phyloP scores from a whole-genome alignment of 2,113 vertebrate genomes.

The Sceloporus undulatus region DNA sequence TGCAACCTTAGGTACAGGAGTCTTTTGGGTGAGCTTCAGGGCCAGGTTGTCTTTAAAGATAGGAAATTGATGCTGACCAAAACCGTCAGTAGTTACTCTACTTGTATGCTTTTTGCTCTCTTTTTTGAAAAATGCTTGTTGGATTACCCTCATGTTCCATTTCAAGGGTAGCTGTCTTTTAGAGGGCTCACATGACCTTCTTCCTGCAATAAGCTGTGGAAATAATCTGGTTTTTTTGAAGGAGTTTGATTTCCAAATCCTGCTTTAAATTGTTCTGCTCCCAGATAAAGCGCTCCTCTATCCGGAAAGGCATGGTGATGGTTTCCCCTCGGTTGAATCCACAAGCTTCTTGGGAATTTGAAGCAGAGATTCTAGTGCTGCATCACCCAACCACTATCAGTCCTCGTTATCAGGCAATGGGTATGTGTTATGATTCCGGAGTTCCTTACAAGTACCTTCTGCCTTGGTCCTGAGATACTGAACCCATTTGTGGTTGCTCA shows the following conservation, averaged over 20 bases:
- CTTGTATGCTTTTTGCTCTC: neutral
- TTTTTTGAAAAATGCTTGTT: neutral
- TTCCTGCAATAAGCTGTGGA: slow-evolving; percentile 28
- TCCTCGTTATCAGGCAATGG: slow-evolving; percentile 98
- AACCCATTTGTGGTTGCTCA: neutral
- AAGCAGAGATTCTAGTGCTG: slow-evolving; percentile 96
- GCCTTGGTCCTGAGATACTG: slow-evolving; percentile 11
- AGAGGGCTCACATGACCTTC: neutral
- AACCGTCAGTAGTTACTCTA: slow-evolving; percentile 24
- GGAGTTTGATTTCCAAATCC: slow-evolving; percentile 34
- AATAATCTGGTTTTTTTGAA: slow-evolving; percentile 4
- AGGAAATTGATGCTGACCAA: neutral
- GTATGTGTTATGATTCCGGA: slow-evolving; percentile 75
- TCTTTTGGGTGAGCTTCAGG: neutral
- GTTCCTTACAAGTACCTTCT: neutral
- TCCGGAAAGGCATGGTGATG: slow-evolving; percentile 99
- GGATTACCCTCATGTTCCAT: slow-evolving; percentile 3
- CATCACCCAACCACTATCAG: slow-evolving; percentile 98
- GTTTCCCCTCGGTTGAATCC: slow-evolving; percentile 94
- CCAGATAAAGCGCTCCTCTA: slow-evolving; percentile 97
- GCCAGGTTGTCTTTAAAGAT: slow-evolving; percentile 4
- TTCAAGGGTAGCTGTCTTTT: slow-evolving; percentile 19
- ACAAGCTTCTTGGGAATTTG: slow-evolving; percentile 98
- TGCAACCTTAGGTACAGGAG: too few relatives aligned
- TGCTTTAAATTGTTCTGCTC: neutral